Percentiles rank a stretch among this genome's conserved stretches.
Conservation (phyloP, 2,797 vertebrate species). For the Bradypodion ventrale region DNA sequence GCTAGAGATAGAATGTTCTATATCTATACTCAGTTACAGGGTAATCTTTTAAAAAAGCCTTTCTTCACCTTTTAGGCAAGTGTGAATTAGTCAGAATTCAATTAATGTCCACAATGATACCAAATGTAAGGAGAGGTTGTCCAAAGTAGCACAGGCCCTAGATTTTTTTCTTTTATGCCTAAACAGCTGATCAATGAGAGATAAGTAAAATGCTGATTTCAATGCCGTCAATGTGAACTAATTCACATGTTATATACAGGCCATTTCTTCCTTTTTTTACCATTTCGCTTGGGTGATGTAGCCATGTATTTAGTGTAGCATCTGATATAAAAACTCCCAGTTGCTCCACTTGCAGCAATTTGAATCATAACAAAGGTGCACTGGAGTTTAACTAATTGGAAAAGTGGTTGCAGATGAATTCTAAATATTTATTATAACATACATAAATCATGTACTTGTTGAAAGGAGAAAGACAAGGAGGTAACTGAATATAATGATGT, state of each 20-base stretch:
- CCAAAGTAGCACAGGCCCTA: background rate
- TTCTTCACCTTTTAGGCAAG: background rate
- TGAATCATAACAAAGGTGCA: background rate
- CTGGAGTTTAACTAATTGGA: background rate
- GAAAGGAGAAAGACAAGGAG: background rate
- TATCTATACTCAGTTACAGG: background rate
- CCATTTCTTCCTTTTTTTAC: background rate
- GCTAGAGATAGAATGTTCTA: background rate
- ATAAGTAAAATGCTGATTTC: background rate
- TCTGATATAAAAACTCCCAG: background rate
- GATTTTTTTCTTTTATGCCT: background rate
- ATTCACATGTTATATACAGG: background rate
- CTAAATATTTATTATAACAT: background rate
- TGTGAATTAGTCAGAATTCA: constrained; percentile 12
- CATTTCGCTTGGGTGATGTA: background rate
- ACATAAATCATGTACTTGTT: background rate
- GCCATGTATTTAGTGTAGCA: background rate
- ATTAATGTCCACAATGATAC: background rate
- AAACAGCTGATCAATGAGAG: background rate
- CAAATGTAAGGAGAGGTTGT: background rate
- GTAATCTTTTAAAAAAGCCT: background rate
- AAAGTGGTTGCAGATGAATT: constrained; percentile 5
- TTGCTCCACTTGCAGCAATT: background rate
- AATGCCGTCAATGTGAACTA: background rate
- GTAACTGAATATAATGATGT: background rate